A percentile compares a stretch with the other conserved stretches of the same genome.
These are phyloP conservation scores for Micrasema minimum DNA, from an alignment of 1,140 invertebrate species.

Conservation along the genomic window DNA sequence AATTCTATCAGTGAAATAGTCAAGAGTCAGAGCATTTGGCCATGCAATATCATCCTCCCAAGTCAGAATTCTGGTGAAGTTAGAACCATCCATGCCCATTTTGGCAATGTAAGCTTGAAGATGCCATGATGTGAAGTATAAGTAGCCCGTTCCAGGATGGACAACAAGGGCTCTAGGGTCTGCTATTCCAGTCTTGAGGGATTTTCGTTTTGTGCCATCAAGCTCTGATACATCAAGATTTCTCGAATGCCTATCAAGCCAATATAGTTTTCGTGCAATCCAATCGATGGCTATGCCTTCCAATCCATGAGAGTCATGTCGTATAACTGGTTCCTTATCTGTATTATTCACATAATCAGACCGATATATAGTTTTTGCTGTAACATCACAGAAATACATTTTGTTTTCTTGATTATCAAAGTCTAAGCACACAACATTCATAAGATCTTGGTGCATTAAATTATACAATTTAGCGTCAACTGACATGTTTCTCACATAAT, in stretches of 20 bases:
- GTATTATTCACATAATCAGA: conserved; percentile 67
- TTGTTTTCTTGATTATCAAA: conserved; percentile 87
- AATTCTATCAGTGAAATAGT: conserved; percentile 94
- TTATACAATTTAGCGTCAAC: conserved; percentile 87
- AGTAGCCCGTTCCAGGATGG: conserved; percentile 92
- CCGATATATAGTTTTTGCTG: conserved; percentile 90
- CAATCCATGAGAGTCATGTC: conserved; percentile 92
- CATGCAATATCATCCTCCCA: conserved; percentile 96
- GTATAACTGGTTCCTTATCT: conserved; percentile 84
- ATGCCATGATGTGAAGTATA: conserved; percentile 98
- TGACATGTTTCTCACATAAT: conserved; percentile 96
- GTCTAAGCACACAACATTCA: conserved; percentile 96
- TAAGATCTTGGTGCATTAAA: conserved; percentile 92
- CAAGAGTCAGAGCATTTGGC: conserved; percentile 97
- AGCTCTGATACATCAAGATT: conserved; percentile 93
- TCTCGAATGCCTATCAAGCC: conserved; percentile 96
- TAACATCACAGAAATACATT: conserved; percentile 95
- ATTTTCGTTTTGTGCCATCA: conserved; percentile 91
- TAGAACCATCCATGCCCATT: conserved; percentile 96
- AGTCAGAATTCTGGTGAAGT: conserved; percentile 88
- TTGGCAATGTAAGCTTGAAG: conserved; percentile 97
- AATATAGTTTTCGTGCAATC: conserved; percentile 96
- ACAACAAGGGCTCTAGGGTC: conserved; percentile 95
- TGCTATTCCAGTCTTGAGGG: conserved; percentile 85
- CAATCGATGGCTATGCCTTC: conserved; percentile 98